Evolutionary conservation across 2,113 vertebrate genomes (phyloP).

Genomic region (Turdus rufiventris): DNA sequence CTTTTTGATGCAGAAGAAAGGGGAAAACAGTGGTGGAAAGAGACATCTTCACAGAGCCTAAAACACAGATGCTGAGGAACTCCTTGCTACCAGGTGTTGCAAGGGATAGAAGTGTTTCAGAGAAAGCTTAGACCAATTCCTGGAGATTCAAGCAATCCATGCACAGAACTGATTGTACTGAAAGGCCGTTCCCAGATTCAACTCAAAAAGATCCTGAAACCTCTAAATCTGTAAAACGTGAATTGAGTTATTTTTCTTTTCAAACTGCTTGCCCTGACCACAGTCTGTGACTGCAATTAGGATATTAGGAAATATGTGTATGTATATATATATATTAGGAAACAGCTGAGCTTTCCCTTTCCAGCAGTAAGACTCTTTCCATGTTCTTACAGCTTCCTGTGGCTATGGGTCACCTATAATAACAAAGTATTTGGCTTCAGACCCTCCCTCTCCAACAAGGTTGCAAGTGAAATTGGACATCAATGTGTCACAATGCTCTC

Average conservation of each 20-base stretch:
- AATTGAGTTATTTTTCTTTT: background rate
- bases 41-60: background rate
- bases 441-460: background rate
- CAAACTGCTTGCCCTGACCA: background rate
- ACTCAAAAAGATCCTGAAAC: background rate
- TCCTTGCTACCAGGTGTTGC: background rate
- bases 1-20: background rate
- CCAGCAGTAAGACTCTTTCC: background rate
- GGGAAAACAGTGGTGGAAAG: background rate
- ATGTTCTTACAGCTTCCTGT: background rate
- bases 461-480: background rate
- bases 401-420: background rate
- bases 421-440: background rate
- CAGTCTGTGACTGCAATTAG: background rate
- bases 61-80: background rate
- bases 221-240: background rate
- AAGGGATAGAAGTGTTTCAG: background rate
- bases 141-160: background rate
- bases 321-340: too few species aligned
- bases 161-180: background rate
- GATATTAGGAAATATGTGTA: background rate
- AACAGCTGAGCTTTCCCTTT: background rate
- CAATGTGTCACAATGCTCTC: accelerated
- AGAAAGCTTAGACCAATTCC: background rate
- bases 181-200: background rate